phyloP scores from a whole-genome alignment of 2,113 vertebrate genomes.

The Euleptes europaea region DNA sequence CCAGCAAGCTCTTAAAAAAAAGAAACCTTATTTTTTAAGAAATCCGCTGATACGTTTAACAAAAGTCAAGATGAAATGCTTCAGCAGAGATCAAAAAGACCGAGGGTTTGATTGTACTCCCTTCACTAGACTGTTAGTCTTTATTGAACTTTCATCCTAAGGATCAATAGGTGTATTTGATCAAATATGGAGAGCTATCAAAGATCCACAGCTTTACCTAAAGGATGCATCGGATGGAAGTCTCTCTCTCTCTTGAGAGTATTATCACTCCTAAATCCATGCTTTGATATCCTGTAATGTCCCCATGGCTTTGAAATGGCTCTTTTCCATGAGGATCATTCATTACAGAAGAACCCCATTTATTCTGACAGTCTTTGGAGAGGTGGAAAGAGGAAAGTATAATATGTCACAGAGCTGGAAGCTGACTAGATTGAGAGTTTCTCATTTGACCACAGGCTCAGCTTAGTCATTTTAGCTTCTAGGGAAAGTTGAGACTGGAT shows the following conservation, averaged over 20 bases:
- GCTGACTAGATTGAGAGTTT: background rate
- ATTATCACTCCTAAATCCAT: background rate
- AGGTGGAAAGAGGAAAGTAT: background rate
- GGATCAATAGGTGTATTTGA: constrained; percentile 67
- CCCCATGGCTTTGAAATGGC: background rate
- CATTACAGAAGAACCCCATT: background rate
- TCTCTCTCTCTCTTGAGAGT: constrained; percentile 30
- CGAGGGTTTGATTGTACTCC: constrained; percentile 51
- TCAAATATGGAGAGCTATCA: constrained; percentile 60
- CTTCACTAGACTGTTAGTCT: constrained; percentile 40
- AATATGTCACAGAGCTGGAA: background rate
- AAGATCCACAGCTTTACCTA: constrained; percentile 27
- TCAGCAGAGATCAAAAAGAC: constrained; percentile 62
- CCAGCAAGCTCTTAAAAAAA: constrained; percentile 56
- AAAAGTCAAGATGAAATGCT: constrained; percentile 73
- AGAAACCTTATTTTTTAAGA: constrained; percentile 61
- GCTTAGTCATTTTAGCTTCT: too few relatives aligned
- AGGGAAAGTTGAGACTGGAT: too few relatives aligned
- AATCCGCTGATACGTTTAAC: constrained; percentile 62
- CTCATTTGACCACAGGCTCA: background rate
- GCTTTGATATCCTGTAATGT: constrained; percentile 32
- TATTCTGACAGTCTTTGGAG: background rate
- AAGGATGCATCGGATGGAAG: constrained; percentile 53
- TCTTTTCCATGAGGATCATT: background rate
- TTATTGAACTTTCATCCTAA: constrained; percentile 51